Base-by-base conservation (phyloP, 2,797 vertebrate genomes). In the Melopsittacus undulatus region DNA sequence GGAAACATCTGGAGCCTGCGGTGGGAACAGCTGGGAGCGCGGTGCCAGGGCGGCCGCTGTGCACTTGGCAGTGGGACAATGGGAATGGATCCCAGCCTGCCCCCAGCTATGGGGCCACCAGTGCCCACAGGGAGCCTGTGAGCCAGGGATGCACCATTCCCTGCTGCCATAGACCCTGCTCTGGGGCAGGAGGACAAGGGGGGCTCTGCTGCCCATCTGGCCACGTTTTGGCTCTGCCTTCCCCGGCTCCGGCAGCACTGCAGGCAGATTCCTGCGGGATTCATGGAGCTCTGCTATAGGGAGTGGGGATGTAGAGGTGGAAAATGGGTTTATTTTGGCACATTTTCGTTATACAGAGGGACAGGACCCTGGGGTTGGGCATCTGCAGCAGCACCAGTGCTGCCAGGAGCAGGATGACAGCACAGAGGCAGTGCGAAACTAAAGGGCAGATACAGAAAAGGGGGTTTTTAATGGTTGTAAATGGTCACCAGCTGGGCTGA, bases 11-110 rank as follows among this genome's bases (percentile, higher is more conserved):
- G 98, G 97, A 94, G 63, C 61, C 45, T 20, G 10, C 4, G 77
- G 90, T 97, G 95, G 92, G 94, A 97, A 96, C 97, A 97, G 95
- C 97, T 98, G 97, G 96, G 90, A 95, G 74, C 59, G 0, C 52
- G 92, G 90, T 95, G 90, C 85, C 52, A 83, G 12, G 79, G 80
- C 27, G 9, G 86, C 87, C 14, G 22, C 73, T 3, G 24, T 9
- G 6, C 19, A 3, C 70, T 14, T 92, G 94, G 95, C 86, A 22
- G 16, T 0, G 24, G 78, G 89, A 87, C 91, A 92, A 69, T 7
- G 1, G 79, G 40, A 73, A 54, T 2, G 78, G 94, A 62, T 84
- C 87, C 87, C 92, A 84, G 92, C 84, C 57, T 15, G 9, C 59
- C 59, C n/a, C 3, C 17, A 73, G 87, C 68, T 62, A 6, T 15